Conservation (phyloP, 2,888 invertebrate genomes). For the Fabriciana adippe region DNA sequence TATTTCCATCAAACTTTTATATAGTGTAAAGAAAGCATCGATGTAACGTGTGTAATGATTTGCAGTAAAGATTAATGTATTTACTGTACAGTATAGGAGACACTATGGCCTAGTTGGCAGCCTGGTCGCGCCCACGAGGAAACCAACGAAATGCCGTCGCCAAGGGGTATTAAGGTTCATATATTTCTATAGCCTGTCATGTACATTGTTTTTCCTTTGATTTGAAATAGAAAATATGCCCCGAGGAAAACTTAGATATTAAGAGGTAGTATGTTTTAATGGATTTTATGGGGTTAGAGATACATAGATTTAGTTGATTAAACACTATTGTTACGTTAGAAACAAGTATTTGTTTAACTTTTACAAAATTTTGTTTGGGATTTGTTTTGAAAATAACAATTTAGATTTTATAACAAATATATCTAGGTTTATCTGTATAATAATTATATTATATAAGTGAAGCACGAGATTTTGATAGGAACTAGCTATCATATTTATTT, state of each 20-base stretch:
- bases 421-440: no score
- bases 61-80: conserved; percentile 38
- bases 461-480: no score
- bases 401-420: no score
- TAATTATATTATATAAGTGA: no score
- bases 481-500: no score
- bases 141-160: conserved; percentile 63
- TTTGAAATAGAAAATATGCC: conserved; percentile 24
- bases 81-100: conserved; percentile 54
- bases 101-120: conserved; percentile 77
- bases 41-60: conserved; percentile 46
- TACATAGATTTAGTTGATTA: no score
- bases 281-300: neutral
- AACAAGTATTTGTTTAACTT: no score
- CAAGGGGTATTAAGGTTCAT: conserved; percentile 44
- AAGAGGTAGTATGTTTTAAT: neutral
- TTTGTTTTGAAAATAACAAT: no score
- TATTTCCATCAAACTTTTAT: neutral
- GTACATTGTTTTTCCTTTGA: conserved; percentile 29
- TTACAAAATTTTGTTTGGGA: no score
- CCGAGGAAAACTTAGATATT: neutral
- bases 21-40: conserved; percentile 35
- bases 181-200: conserved; percentile 35
- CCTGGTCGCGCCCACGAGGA: conserved; percentile 60
- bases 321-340: no score